Base-by-base conservation (phyloP, 1,140 invertebrate genomes). In the Aphis gossypii region DNA sequence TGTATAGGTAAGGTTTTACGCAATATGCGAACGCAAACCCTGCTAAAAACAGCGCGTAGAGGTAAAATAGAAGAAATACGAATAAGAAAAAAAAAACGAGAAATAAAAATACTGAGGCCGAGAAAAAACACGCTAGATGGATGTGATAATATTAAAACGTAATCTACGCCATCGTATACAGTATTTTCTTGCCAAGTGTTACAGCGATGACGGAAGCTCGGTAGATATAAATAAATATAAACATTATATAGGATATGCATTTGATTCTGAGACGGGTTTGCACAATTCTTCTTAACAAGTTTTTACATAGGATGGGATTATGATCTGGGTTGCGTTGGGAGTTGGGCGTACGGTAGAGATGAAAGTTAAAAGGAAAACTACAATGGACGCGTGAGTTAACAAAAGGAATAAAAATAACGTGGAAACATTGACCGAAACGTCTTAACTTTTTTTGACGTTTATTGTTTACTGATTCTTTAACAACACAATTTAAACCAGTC, bases 81-180 rank as follows among this genome's bases (percentile, higher is more conserved):
- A 68, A 68, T n/a, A 25, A 48, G 35, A 51, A 76, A 88, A 76
- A 76, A 46, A 83, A 83, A 51, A 38, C 2, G n/a, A 35, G 44
- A 35, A 83, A 92, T 92, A 51, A 92, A 41, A 92, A 92, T 51
- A 83, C 60, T 7, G 25, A 92, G 30, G 46, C 82, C 0, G 35
- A 56, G 92, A 82, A 93, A 35, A 56, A 86, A 86, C 92, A 56
- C 41, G 23, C 82, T 86, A 93, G 92, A 93, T 41, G 82, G 48
- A 56, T 44, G 92, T 84, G 92, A 93, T 93, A 56, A 86, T 84
- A 93, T 93, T 93, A 93, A 93, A 93, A 93, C 35, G 82, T 84
- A 93, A 93, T 93, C 92, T 86, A 93, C 48, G 51, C 51, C 38
- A 38, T 54, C 82, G 92, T 44, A 30, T 41, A 60, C n/a, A 93